Base-by-base conservation (phyloP, 2,113 vertebrate genomes). In the Rhodinocichla rosea region DNA sequence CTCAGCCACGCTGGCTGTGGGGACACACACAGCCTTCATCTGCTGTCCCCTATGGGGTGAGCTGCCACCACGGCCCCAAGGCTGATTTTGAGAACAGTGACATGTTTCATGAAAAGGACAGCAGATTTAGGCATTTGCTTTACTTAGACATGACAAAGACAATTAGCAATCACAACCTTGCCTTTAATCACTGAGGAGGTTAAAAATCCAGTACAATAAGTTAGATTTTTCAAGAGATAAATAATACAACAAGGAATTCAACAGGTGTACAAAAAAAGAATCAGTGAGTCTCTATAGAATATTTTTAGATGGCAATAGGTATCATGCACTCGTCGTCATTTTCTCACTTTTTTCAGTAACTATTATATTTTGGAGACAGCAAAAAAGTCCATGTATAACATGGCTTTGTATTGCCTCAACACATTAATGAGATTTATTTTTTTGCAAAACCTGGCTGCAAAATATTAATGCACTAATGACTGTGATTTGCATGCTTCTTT, bases 401-500 rank as follows among this genome's bases (percentile, higher is more conserved):
- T 30, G 9, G 18, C 13, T 83, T 82, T 62, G 39, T 71, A n/a
- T 75, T 89, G 62, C 69, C 59, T 89, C 32, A n/a, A 67, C 18
- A 49, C 23, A 77, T 67, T 90, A 70, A 71, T 59, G 44, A 93
- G 27, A 59, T 77, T 77, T 89, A 27, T 75, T 64, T 77, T 45
- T 92, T 81, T 87, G 42, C 55, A 88, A 80, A 94, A 92, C 10
- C 39, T 86, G 49, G 16, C 56, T 92, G 57, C 39, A 75, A 91
- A 95, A 77, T n/a, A 84, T 92, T 92, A 91, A 95, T 89, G 59
- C 44, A 39, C 42, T 92, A 83, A 93, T 83, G 80, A 69, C 14
- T 22, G 6, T 74, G 49, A 89, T 92, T 92, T 92, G n/a, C 37
- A 64, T 92, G 16, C 15, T 62, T 59, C 19, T 67, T 81, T 90